Conservation (phyloP, 1,140 invertebrate genomes). For the Drosophila seguyi region DNA sequence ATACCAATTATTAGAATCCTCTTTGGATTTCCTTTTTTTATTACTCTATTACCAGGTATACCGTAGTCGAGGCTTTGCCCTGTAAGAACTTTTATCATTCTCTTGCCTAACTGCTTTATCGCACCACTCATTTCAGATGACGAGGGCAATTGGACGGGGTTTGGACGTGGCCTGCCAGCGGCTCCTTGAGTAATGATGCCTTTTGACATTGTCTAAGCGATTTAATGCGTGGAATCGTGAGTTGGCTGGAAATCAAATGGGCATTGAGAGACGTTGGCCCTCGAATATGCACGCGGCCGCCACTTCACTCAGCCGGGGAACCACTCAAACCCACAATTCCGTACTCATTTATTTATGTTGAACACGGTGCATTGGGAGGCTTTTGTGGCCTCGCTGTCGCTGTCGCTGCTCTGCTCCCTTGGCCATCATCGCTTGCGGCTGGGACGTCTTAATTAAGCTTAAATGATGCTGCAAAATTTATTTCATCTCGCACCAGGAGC, state of each 20-base stretch:
- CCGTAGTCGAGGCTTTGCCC: background rate
- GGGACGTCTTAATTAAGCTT: constrained; percentile 81
- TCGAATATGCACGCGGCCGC: constrained; percentile 64
- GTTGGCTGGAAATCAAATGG: constrained; percentile 75
- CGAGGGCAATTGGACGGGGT: constrained; percentile 42
- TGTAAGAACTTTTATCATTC: background rate
- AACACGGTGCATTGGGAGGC: constrained; percentile 61
- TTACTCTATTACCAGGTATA: background rate
- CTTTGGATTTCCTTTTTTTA: background rate
- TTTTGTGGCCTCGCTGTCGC: constrained; percentile 54
- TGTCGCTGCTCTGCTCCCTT: constrained; percentile 23
- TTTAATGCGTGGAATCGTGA: constrained; percentile 80
- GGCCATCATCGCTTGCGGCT: constrained; percentile 61
- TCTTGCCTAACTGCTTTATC: constrained; percentile 26
- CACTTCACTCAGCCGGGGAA: constrained; percentile 38
- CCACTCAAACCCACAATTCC: constrained; percentile 58
- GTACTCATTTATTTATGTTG: constrained; percentile 80
- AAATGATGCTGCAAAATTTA: constrained; percentile 84
- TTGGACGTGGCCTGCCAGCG: constrained; percentile 37
- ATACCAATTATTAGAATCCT: background rate
- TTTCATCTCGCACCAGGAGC: constrained; percentile 75
- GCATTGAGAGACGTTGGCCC: constrained; percentile 43
- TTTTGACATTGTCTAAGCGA: constrained; percentile 81
- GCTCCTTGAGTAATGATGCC: constrained; percentile 74
- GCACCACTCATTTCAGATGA: constrained; percentile 51